phyloP scores from a whole-genome alignment of 2,797 vertebrate species.

The Poeciliopsis gracilis region DNA sequence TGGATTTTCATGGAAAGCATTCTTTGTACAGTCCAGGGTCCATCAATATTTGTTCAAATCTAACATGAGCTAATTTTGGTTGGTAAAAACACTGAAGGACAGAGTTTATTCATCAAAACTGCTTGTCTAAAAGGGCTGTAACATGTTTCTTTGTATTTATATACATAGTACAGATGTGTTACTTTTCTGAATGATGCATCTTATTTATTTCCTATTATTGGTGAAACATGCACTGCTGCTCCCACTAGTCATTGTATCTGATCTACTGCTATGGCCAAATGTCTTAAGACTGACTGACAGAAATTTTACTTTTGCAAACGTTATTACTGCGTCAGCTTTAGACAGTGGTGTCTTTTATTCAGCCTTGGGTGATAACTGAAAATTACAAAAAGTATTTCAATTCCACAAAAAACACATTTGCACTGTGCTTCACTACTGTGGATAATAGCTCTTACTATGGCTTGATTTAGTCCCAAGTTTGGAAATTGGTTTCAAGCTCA shows the following conservation, averaged over 20 bases:
- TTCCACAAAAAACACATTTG: background rate
- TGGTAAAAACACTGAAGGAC: background rate
- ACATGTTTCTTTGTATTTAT: background rate
- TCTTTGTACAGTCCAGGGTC: conserved; percentile 19
- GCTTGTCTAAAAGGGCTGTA: background rate
- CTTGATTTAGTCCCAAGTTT: background rate
- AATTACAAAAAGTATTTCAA: background rate
- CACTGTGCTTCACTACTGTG: background rate
- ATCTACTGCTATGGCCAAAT: background rate
- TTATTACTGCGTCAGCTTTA: background rate
- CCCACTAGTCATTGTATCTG: background rate
- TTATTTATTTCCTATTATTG: background rate
- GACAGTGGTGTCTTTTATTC: background rate
- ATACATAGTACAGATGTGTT: background rate
- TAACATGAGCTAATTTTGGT: background rate
- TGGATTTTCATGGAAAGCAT: background rate
- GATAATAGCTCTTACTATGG: background rate
- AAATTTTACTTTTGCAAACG: background rate
- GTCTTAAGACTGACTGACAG: background rate
- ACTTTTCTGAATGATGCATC: background rate
- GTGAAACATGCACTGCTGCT: background rate
- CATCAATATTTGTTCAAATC: background rate
- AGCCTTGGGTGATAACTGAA: background rate
- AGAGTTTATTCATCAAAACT: background rate
- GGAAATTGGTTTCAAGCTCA: background rate